Base-by-base conservation (phyloP, 2,797 vertebrate species). In the Decapterus maruadsi region DNA sequence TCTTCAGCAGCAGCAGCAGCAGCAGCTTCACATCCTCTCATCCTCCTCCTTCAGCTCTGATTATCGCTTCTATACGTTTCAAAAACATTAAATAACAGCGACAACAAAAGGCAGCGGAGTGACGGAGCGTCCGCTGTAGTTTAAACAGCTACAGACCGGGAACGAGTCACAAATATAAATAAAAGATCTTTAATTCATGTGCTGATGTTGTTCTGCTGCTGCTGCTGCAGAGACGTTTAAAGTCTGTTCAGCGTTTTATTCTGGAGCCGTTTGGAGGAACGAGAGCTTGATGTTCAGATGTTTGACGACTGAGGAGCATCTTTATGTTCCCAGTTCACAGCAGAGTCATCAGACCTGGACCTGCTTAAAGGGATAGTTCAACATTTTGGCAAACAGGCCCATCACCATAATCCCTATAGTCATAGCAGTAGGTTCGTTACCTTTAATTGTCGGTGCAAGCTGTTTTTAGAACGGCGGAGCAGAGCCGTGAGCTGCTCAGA, bases 321-420 rank as follows among this genome's bases (percentile, higher is more conserved):
- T 71, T 68, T 65, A 40, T 64, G 71, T 53, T 63, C 73, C 80
- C 78, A 79, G 11, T 46, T 85, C 76, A 65, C 61, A 77, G 29
- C 59, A 67, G 31, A 69, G 61, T 55, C 68, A 70, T 46, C 57
- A n/a, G n/a, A n/a, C n/a, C n/a, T n/a, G n/a, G n/a, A n/a, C n/a
- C n/a, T n/a, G n/a, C n/a, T n/a, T n/a, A n/a, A n/a, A n/a, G n/a
- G n/a, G n/a, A n/a, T n/a, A n/a, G n/a, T n/a, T n/a, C n/a, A n/a
- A n/a, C n/a, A n/a, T n/a, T n/a, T n/a, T n/a, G n/a, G n/a, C n/a
- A n/a, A n/a, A n/a, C n/a, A n/a, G n/a, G n/a, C n/a, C n/a, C n/a
- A n/a, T n/a, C n/a, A n/a, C n/a, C n/a, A n/a, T n/a, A n/a, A n/a
- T n/a, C n/a, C n/a, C n/a, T n/a, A n/a, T n/a, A n/a, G n/a, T n/a